Evolutionary conservation across 1,140 invertebrate species (phyloP), one percentile per base, ranked within the genome.

Genomic region (Maconellicoccus hirsutus): DNA sequence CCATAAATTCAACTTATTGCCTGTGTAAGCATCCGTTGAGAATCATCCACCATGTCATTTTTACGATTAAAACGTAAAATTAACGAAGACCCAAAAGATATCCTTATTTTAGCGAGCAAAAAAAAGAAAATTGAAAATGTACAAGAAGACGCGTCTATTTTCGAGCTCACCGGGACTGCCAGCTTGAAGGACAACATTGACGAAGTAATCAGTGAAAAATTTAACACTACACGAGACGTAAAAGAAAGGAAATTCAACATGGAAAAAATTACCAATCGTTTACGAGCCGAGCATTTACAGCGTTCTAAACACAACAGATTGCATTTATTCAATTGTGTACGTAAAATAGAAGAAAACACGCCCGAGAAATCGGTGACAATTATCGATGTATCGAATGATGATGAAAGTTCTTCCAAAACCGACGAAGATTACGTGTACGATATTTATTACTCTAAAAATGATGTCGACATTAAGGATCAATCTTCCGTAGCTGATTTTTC

Each of bases 21-120:
- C n/a, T n/a, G n/a, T n/a, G n/a, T n/a, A n/a, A n/a, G n/a, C n/a
- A n/a, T n/a, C n/a, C n/a, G n/a, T 42, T 42, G n/a, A 42, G 8
- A 42, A n/a, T 10, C n/a, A n/a, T n/a, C n/a, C n/a, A n/a, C n/a
- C n/a, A 66, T 66, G 61, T 66, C 61, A 25, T 66, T 66, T 66
- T 4, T 66, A 10, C 21, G 22, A 66, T 8, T 66, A 3, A 66
- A 66, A 26, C 61, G 61, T 66, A 66, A 10, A 3, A 66, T 25
- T 16, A 14, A 3, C 21, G 61, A 66, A 2, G 61, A 66, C 19
- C 61, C 61, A 4, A 66, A 66, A 66, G 61, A 66, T 23, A 26
- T 66, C 19, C 19, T 66, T 4, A 23, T 66, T 14, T 26, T 66
- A 66, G 61, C 61, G 1, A 16, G 10, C 16, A 66, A 66, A 26